These are phyloP conservation scores for Apogon hyalosoma DNA, from an alignment of 2,797 vertebrate genomes.

Conservation along the genomic window DNA sequence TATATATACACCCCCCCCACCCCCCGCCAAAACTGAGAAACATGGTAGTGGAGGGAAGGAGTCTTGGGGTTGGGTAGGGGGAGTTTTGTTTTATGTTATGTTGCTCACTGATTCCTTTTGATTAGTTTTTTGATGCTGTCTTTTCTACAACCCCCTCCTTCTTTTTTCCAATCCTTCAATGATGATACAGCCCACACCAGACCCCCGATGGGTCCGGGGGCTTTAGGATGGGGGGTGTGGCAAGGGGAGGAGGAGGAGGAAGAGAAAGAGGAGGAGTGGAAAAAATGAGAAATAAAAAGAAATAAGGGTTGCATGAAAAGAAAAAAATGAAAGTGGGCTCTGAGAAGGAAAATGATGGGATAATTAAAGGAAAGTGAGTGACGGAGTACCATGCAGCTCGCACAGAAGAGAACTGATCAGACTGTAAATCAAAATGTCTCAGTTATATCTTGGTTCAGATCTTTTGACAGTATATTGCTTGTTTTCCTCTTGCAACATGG, in stretches of 20 bases:
- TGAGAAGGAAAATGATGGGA: conserved; percentile 27
- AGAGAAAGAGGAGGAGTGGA: conserved; percentile 32
- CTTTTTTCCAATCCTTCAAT: conserved; percentile 26
- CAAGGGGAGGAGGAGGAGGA: background rate
- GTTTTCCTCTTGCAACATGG: conserved; percentile 69
- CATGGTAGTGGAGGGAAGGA: conserved; percentile 15
- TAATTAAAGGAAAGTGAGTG: conserved; percentile 53
- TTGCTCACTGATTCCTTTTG: conserved; percentile 61
- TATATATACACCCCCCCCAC: background rate
- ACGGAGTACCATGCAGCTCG: conserved; percentile 53
- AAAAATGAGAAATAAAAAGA: background rate
- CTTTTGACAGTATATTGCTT: conserved; percentile 78
- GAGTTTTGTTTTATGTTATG: conserved; percentile 51
- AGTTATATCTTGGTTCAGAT: conserved; percentile 71
- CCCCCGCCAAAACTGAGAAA: conserved; percentile 38
- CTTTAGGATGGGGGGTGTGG: conserved; percentile 28
- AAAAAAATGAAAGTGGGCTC: conserved; percentile 10
- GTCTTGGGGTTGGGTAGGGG: conserved; percentile 18
- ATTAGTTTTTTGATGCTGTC: conserved; percentile 51
- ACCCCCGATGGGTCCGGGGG: conserved; percentile 47
- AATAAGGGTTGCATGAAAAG: conserved; percentile 9
- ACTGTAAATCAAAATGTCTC: conserved; percentile 80
- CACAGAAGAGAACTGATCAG: conserved; percentile 69
- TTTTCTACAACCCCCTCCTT: background rate
- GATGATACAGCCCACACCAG: conserved; percentile 46